A percentile compares a stretch with the other conserved stretches of the same genome.
Conservation (phyloP, 2,888 invertebrate species). For the Molorchus minor region DNA sequence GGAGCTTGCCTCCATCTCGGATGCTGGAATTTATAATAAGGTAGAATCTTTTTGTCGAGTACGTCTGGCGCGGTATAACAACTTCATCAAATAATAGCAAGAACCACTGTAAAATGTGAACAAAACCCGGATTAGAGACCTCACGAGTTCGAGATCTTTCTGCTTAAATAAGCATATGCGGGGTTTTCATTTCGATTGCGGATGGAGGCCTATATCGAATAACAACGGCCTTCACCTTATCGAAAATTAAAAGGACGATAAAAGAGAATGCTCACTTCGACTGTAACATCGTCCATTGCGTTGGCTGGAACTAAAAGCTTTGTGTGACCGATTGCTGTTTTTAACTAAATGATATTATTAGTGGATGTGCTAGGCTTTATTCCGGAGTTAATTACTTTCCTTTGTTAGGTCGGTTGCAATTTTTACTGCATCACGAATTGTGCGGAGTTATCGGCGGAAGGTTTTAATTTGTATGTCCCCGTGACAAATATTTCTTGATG, state of each 20-base stretch:
- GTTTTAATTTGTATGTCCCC: conserved; percentile 9
- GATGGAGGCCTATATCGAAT: not conserved
- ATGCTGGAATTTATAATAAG: too few relatives aligned
- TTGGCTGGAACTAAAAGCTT: not conserved
- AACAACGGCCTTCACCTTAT: conserved; percentile 11
- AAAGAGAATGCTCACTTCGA: conserved; percentile 8
- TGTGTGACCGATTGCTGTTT: conserved; percentile 5
- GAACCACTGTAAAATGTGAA: too few relatives aligned
- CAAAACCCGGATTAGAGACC: not conserved
- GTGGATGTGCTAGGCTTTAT: not conserved
- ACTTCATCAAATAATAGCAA: too few relatives aligned
- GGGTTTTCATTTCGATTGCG: not conserved
- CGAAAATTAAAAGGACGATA: conserved; percentile 13
- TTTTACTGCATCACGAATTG: conserved; percentile 4
- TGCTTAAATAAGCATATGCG: conserved; percentile 4
- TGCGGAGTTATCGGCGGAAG: conserved; percentile 3
- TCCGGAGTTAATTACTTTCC: not conserved
- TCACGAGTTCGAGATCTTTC: not conserved
- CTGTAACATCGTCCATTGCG: not conserved
- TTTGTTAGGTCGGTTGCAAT: not conserved
- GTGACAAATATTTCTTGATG: not conserved
- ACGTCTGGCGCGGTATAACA: too few relatives aligned
- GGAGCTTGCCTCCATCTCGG: too few relatives aligned
- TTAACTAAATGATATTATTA: conserved; percentile 8
- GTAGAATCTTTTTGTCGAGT: too few relatives aligned